These are phyloP conservation scores for Trissoscelio sp. DNA, from an alignment of 2,888 invertebrate genomes.

Conservation along the genomic window DNA sequence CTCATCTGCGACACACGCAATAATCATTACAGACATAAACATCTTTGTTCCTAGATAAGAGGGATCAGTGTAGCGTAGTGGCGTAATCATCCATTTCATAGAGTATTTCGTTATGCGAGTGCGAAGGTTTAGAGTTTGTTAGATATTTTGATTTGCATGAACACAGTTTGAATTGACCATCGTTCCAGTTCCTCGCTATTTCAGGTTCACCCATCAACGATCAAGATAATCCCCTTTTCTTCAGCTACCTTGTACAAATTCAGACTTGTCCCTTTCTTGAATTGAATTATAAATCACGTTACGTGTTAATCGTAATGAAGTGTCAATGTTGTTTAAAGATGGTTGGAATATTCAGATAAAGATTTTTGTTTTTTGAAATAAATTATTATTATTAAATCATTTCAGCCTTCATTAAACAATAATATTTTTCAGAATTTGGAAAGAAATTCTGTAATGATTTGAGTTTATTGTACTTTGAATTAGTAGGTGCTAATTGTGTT, in stretches of 20 bases:
- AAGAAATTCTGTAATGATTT: background rate
- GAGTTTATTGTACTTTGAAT: constrained; percentile 10
- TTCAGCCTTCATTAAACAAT: background rate
- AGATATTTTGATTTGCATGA: constrained; percentile 59
- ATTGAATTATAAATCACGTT: no score
- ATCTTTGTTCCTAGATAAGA: constrained; percentile 42
- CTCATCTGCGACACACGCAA: constrained; percentile 27
- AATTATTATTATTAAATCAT: no score
- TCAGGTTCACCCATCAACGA: constrained; percentile 58
- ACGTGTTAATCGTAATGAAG: no score
- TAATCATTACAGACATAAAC: constrained; percentile 37
- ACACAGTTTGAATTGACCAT: constrained; percentile 49
- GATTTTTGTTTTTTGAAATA: no score
- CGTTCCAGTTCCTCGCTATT: constrained; percentile 63
- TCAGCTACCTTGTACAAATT: background rate
- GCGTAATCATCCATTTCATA: constrained; percentile 30
- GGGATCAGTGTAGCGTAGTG: constrained; percentile 43
- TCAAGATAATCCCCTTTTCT: constrained; percentile 44
- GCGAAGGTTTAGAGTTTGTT: constrained; percentile 42
- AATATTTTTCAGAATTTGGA: background rate
- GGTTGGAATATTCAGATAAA: no score
- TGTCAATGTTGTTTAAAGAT: no score
- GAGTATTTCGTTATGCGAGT: constrained; percentile 48
- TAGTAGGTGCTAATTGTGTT: constrained; percentile 26
- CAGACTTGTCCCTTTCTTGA: background rate